These are phyloP conservation scores for Monopterus albus DNA, from an alignment of 2,113 vertebrate species.

Conservation along the genomic window DNA sequence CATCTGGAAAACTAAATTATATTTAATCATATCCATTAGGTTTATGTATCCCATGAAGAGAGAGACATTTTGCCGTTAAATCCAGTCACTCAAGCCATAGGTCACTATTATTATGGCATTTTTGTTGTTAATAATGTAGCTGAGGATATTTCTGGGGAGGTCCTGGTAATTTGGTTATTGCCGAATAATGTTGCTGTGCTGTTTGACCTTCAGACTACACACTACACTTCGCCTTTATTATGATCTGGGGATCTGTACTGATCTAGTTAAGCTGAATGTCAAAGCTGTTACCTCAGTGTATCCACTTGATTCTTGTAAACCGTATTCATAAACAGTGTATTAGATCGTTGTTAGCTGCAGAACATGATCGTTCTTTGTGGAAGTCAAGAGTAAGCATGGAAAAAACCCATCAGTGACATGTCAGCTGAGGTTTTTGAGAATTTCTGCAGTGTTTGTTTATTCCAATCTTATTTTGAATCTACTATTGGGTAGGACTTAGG, in stretches of 20 bases:
- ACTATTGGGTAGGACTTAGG: constrained; percentile 38
- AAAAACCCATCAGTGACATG: neutral
- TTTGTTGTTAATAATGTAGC: constrained; percentile 36
- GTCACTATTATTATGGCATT: constrained; percentile 42
- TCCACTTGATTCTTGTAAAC: constrained; percentile 1
- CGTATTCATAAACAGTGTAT: neutral
- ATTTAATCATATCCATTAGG: constrained; percentile 73
- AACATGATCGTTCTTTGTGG: neutral
- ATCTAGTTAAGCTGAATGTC: constrained; percentile 13
- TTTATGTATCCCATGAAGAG: constrained; percentile 59
- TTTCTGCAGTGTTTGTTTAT: constrained; percentile 44
- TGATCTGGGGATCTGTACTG: neutral
- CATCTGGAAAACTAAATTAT: constrained; percentile 73
- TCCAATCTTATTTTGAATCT: neutral
- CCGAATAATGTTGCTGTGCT: constrained; percentile 13
- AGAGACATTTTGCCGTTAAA: constrained; percentile 52
- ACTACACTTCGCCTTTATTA: neutral
- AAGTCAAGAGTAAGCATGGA: neutral
- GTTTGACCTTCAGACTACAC: constrained; percentile 20
- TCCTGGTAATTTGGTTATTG: constrained; percentile 19
- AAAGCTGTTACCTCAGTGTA: neutral
- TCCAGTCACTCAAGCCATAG: constrained; percentile 41
- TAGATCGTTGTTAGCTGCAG: neutral
- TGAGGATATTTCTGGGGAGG: constrained; percentile 14
- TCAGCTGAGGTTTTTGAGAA: neutral